These are phyloP conservation scores for Prionailurus viverrinus DNA, from an alignment of 2,113 vertebrate species.

Conservation along the genomic window DNA sequence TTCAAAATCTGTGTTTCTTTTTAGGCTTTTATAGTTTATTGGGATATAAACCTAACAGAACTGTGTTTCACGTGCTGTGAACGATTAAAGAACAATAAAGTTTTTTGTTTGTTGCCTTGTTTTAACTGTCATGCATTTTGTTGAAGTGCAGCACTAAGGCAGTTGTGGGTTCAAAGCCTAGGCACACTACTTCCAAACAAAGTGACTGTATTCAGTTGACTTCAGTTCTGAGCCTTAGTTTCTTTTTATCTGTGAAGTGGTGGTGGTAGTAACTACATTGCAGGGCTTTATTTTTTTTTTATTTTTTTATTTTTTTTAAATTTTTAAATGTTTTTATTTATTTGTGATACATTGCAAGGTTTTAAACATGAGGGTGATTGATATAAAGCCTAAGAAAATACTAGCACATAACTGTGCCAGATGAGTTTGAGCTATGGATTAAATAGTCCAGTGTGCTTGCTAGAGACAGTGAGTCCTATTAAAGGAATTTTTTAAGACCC, in stretches of 20 bases:
- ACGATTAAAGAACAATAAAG: not conserved
- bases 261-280: not conserved
- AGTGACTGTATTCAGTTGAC: not conserved
- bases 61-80: constrained; percentile 10
- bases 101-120: constrained; percentile 1
- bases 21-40: not conserved
- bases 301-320: not conserved
- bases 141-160: not conserved
- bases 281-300: not conserved
- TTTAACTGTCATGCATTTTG: constrained; percentile 29
- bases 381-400: constrained; percentile 3
- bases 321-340: not conserved
- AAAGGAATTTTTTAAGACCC: not conserved
- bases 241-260: not conserved
- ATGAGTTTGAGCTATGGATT: not conserved
- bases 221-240: constrained; percentile 50
- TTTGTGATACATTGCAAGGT: not conserved
- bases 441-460: not conserved
- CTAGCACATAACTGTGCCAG: not conserved
- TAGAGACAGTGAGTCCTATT: not conserved
- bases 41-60: not conserved
- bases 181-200: not conserved
- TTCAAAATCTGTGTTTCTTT: constrained; percentile 40
- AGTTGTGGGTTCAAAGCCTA: not conserved
- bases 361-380: not conserved